These are phyloP conservation scores for Drosophila histrio DNA, from an alignment of 2,888 invertebrate genomes.

Conservation along the genomic window DNA sequence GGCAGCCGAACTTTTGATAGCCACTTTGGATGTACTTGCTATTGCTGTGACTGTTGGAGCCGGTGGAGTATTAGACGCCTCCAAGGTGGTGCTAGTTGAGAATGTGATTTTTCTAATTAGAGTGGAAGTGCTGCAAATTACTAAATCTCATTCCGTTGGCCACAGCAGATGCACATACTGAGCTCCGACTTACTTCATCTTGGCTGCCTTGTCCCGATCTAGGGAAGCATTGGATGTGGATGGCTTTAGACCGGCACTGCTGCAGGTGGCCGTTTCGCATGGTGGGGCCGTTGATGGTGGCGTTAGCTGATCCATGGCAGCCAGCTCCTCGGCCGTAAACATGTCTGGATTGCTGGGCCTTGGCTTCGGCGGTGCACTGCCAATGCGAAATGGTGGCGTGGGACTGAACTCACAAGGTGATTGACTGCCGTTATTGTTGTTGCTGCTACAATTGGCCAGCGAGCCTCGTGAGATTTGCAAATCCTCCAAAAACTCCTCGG, in stretches of 20 bases:
- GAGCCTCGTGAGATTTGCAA: slow-evolving; percentile 82
- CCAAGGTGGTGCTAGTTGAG: slow-evolving; percentile 72
- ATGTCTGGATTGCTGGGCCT: slow-evolving; percentile 81
- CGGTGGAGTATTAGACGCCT: slow-evolving; percentile 35
- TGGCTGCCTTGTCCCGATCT: slow-evolving; percentile 68
- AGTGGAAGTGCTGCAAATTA: slow-evolving; percentile 17
- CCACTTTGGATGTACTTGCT: slow-evolving; percentile 22
- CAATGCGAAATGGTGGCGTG: slow-evolving; percentile 86
- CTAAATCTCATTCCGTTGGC: background rate
- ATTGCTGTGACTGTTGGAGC: slow-evolving; percentile 6
- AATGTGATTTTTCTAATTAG: slow-evolving; percentile 79
- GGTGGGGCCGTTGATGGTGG: slow-evolving; percentile 85
- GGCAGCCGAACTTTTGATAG: background rate
- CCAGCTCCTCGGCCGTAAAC: slow-evolving; percentile 83
- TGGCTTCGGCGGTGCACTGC: slow-evolving; percentile 85
- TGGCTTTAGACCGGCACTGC: slow-evolving; percentile 48
- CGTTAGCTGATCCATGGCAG: slow-evolving; percentile 80
- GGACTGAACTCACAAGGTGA: slow-evolving; percentile 85
- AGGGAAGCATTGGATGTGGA: slow-evolving; percentile 60
- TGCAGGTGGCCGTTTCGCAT: slow-evolving; percentile 67
- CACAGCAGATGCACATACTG: background rate
- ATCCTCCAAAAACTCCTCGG: slow-evolving; percentile 86
- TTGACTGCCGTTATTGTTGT: slow-evolving; percentile 42
- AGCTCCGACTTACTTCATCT: slow-evolving; percentile 61
- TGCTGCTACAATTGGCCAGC: slow-evolving; percentile 68